Evolutionary conservation across 2,888 invertebrate genomes (phyloP).

Genomic region (Tenthredo mesomela): DNA sequence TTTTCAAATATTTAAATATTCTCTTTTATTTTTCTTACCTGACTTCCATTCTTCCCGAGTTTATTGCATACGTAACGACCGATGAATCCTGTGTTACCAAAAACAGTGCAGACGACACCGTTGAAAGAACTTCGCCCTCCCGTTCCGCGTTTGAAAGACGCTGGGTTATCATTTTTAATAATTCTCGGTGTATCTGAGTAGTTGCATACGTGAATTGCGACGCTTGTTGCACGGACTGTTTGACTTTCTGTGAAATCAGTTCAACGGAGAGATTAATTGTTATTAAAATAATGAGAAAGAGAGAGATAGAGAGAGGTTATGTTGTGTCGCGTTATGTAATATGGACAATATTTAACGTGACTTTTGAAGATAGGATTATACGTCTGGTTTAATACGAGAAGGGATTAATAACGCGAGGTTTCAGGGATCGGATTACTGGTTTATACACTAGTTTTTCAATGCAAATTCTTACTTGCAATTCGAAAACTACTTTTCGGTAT

Average conservation of each 20-base stretch:
- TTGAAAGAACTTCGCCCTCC: slow-evolving; percentile 98
- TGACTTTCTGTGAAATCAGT: slow-evolving; percentile 62
- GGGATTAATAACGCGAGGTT: not conserved
- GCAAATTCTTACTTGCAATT: slow-evolving; percentile 65
- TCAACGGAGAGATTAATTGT: not conserved
- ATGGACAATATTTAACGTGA: slow-evolving; percentile 8
- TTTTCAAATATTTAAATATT: not conserved
- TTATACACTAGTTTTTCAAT: not conserved
- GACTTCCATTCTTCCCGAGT: slow-evolving; percentile 92
- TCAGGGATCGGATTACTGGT: not conserved
- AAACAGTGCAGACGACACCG: slow-evolving; percentile 98
- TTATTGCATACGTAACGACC: slow-evolving; percentile 94
- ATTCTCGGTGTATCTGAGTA: slow-evolving; percentile 66
- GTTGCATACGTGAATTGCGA: slow-evolving; percentile 64
- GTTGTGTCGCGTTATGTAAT: slow-evolving; percentile 58
- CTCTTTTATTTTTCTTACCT: slow-evolving; percentile 75
- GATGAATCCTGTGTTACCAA: slow-evolving; percentile 94
- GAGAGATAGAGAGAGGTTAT: not conserved
- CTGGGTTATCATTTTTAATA: slow-evolving; percentile 72
- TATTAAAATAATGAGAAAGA: not conserved
- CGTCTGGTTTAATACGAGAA: not conserved
- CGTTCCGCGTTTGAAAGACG: slow-evolving; percentile 89
- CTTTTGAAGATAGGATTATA: not conserved
- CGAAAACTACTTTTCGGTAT: slow-evolving; percentile 63
- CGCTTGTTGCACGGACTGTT: slow-evolving; percentile 57